These are phyloP conservation scores for Perithous albicinctus DNA, from an alignment of 2,888 invertebrate species.

Conservation along the genomic window DNA sequence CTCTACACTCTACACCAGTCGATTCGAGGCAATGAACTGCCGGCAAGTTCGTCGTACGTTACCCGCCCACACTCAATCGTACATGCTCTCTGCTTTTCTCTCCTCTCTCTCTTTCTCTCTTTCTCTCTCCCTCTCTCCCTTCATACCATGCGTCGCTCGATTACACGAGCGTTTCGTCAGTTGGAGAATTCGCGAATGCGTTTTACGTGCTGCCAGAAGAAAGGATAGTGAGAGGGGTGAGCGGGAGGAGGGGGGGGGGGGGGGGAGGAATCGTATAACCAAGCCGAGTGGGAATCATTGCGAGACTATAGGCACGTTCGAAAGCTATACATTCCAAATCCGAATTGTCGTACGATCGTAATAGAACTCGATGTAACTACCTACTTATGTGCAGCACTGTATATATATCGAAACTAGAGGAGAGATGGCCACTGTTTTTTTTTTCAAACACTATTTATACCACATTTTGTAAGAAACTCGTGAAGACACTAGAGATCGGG, in stretches of 20 bases:
- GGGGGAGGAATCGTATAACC: constrained; percentile 20
- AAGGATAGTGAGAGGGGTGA: background rate
- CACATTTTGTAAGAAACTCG: too few relatives aligned
- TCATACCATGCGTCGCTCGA: constrained; percentile 9
- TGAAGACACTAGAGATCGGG: too few relatives aligned
- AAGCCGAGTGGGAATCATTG: background rate
- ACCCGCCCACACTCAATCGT: constrained; percentile 21
- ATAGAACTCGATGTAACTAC: constrained; percentile 30
- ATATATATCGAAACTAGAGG: background rate
- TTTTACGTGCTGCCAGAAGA: constrained; percentile 32
- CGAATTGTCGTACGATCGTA: constrained; percentile 37
- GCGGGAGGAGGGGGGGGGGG: background rate
- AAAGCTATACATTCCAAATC: constrained; percentile 12
- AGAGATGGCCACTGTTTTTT: background rate
- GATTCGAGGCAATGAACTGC: constrained; percentile 47
- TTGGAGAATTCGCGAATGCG: constrained; percentile 39
- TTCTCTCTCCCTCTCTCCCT: background rate
- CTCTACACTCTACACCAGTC: background rate
- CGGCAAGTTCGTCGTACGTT: constrained; percentile 44
- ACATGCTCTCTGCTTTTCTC: background rate
- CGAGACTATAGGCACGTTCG: constrained; percentile 48
- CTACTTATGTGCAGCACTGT: background rate
- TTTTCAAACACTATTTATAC: too few relatives aligned
- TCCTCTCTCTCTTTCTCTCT: too few relatives aligned
- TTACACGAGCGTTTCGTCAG: constrained; percentile 28